phyloP scores from a whole-genome alignment of 53 echinoderm and acorn worm genomes.

The Temnopleurus reevesii region DNA sequence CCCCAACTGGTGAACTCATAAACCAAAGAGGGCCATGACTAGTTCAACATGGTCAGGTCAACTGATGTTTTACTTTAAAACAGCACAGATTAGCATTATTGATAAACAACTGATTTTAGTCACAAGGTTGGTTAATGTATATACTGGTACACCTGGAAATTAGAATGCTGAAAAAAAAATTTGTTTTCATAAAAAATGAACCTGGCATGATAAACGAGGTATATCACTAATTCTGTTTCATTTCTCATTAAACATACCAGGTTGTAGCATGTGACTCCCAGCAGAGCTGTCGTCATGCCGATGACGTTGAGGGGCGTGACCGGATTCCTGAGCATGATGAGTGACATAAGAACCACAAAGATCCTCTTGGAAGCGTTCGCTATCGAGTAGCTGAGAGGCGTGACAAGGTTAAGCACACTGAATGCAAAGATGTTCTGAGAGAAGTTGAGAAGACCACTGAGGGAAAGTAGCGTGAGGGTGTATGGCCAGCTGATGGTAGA shows the following conservation, averaged over 20 bases:
- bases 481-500: conserved; percentile 72
- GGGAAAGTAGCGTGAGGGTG: conserved; percentile 71
- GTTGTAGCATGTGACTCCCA: conserved; percentile 93
- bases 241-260: conserved; percentile 85
- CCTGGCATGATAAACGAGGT: too few species aligned
- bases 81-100: too few species aligned
- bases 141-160: too few species aligned
- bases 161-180: too few species aligned
- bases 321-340: conserved; percentile 90
- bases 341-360: conserved; percentile 80
- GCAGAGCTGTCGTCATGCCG: conserved; percentile 88
- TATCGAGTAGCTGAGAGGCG: conserved; percentile 96
- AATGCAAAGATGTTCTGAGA: conserved; percentile 98
- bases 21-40: too few species aligned
- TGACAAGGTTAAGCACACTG: conserved; percentile 85
- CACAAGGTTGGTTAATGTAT: too few species aligned
- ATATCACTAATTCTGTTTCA: too few species aligned
- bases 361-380: conserved; percentile 97
- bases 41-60: too few species aligned
- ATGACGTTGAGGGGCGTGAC: conserved; percentile 85
- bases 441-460: conserved; percentile 88
- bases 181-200: too few species aligned
- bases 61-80: too few species aligned
- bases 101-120: too few species aligned
- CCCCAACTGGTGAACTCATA: too few species aligned